Percentiles rank a stretch among this genome's conserved stretches.
phyloP scores from a whole-genome alignment of 1,140 invertebrate genomes.

The Ceratina australensis region DNA sequence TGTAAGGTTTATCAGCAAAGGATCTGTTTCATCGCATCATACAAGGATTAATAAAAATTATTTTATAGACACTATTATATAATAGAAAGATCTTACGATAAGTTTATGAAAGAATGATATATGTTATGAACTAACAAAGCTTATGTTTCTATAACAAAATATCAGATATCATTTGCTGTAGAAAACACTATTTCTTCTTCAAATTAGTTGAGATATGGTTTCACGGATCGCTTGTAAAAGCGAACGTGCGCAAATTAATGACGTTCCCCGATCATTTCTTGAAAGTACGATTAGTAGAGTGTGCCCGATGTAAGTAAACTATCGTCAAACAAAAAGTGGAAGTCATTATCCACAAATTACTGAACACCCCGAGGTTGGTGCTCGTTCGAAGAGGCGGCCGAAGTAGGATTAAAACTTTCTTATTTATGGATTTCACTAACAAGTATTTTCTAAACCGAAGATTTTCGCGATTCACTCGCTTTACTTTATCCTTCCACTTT shows the following conservation, averaged over 20 bases:
- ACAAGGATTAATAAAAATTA: no score
- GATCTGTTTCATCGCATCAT: no score
- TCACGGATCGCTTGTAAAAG: neutral
- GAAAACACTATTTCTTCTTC: no score
- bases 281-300: constrained; percentile 10
- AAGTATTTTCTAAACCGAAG: neutral
- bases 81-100: no score
- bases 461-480: neutral
- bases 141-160: no score
- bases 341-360: constrained; percentile 55
- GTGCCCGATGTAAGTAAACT: constrained; percentile 3
- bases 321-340: constrained; percentile 45
- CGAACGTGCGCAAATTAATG: constrained; percentile 36
- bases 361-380: constrained; percentile 14
- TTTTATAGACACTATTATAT: no score
- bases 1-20: no score
- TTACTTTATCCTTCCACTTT: neutral
- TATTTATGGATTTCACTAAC: constrained; percentile 35
- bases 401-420: constrained; percentile 56
- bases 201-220: neutral
- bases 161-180: no score
- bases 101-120: neutral
- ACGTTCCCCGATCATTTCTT: constrained; percentile 19
- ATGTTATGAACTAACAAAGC: neutral
- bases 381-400: constrained; percentile 28